Evolutionary conservation across 2,113 vertebrate genomes (phyloP).

Genomic region (Ictalurus punctatus): DNA sequence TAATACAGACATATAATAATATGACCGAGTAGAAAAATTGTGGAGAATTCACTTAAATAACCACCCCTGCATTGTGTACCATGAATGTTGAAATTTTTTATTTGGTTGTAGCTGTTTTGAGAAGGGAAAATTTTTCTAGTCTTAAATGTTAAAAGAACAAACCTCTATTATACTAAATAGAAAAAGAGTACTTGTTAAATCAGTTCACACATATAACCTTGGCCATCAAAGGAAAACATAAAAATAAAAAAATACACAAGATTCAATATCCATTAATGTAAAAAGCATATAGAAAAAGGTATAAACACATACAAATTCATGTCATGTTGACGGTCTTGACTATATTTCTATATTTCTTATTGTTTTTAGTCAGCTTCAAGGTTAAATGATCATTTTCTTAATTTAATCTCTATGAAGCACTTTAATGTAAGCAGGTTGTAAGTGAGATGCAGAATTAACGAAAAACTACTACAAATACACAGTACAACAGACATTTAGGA

Average conservation of each 20-base stretch:
- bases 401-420: slow-evolving; percentile 2
- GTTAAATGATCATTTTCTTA: neutral
- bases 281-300: neutral
- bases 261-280: slow-evolving; percentile 6
- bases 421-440: neutral
- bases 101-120: neutral
- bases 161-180: neutral
- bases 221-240: neutral
- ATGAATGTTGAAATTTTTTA: neutral
- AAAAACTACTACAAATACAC: neutral
- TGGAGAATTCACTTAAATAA: neutral
- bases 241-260: neutral
- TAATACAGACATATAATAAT: neutral
- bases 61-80: neutral
- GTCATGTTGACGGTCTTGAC: neutral
- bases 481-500: neutral
- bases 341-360: neutral
- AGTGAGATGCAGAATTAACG: neutral
- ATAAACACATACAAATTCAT: neutral
- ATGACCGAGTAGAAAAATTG: neutral
- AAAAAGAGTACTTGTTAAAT: neutral
- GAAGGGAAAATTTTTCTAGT: neutral
- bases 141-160: neutral
- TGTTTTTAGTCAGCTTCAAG: neutral
- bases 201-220: neutral